Base-by-base conservation (phyloP, 2,113 vertebrate species). In the Clarias magur region DNA sequence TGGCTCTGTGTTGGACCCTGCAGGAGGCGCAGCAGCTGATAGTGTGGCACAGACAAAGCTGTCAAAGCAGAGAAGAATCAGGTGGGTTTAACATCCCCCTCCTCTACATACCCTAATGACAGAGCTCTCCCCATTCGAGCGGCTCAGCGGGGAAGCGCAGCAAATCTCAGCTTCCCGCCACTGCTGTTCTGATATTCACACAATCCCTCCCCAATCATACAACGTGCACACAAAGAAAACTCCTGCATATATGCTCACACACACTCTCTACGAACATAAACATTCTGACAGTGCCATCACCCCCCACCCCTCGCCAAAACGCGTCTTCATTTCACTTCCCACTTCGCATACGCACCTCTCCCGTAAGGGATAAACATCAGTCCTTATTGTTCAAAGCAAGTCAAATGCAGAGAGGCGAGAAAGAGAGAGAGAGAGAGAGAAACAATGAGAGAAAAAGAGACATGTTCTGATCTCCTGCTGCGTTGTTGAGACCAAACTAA, bases 1-100 rank as follows among this genome's bases (percentile, higher is more conserved):
- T 73, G 42, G 88, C 86, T 88, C 84, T 88, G 81, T 70, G 88
- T 85, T 75, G 63, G 76, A 79, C 84, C 85, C 86, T 86, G 89
- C 76, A 17, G 85, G 89, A 84, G 89, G 85, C 60, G 67, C 57
- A 81, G 82, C 60, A 86, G 85, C 88, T 90, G 86, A 89, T 84
- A 89, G 90, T 80, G 88, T 87, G 62, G 86, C 67, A 78, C 89
- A 88, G 90, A 90, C 89, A 91, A 90, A 90, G 90, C 90, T 91
- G 90, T 91, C 90, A 91, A 86, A 89, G 82, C 85, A 85, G 81
- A 88, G 86, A 68, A 88, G 84, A 88, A 88, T 91, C 89, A 89
- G 88, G 90, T 89, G 88, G 90, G 82, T 80, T 89, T 88, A 88
- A 84, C 87, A 56, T 57, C 82, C 78, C 75, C 83, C 76, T n/a